Evolutionary conservation across 2,888 invertebrate species (phyloP), one percentile per base, ranked within the genome.

Genomic region (Lamellibrachia columna): DNA sequence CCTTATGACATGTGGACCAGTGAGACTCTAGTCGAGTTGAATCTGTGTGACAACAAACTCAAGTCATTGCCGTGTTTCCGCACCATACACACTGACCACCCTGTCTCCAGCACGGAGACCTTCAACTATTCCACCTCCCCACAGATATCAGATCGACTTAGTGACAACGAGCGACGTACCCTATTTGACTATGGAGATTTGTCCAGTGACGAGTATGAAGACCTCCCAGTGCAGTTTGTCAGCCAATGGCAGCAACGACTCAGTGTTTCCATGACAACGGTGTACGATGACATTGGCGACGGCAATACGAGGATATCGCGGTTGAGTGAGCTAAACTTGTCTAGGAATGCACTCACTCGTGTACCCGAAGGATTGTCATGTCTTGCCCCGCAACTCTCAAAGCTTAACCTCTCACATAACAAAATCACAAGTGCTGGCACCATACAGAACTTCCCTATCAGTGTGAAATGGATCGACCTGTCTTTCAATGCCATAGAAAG

Each of bases 341-440:
- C 99, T 0, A 98, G 99, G 97, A 99, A 99, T 97, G 97, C 98
- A 94, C 98, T 99, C 96, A 98, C 98, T 58, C 97, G 98, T 94
- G 98, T 99, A 93, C 99, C 99, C 0, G 97, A 98, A 1, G 98
- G 98, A 91, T 97, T 99, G 90, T 98, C 99, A 2, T 99, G 99
- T 96, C 97, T 98, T 93, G 99, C 98, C 7, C 98, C 98, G 0
- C 98, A 98, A 95, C 97, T 99, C 55, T 98, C 98, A 0, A 97
- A 98, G 90, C 97, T 99, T 28, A 99, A 99, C 96, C 97, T 99
- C 97, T 98, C 99, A 0, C 98, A 98, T 95, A 99, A 99, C 96
- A 98, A 98, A 93, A 94, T 97, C 55, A 96, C 95, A 55, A 95
- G 96, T 92, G 98, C 99, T 98, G 98, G 98, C 2, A 98, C 98